These are phyloP conservation scores for Kryptolebias ocellatus DNA, from an alignment of 2,797 vertebrate species.

Conservation along the genomic window DNA sequence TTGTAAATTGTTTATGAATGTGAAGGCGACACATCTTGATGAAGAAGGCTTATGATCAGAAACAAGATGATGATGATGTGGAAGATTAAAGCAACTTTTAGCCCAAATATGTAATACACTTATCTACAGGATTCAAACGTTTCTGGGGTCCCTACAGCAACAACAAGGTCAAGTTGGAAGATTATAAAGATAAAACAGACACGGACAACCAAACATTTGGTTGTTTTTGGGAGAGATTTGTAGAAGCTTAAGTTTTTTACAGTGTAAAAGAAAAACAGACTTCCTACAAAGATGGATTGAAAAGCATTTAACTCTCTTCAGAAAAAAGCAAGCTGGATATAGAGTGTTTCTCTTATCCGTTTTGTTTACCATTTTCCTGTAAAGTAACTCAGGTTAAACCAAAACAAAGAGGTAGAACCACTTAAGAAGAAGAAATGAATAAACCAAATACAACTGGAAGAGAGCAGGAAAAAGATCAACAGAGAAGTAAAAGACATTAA, in stretches of 20 bases:
- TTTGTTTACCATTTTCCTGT: slow-evolving; percentile 60
- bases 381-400: slow-evolving; percentile 49
- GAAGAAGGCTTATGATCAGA: neutral
- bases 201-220: neutral
- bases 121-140: neutral
- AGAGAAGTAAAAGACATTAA: slow-evolving; percentile 44
- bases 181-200: neutral
- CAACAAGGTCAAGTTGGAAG: neutral
- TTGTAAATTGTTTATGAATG: neutral
- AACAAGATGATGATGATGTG: neutral
- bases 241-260: slow-evolving; percentile 44
- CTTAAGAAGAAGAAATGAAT: slow-evolving; percentile 53
- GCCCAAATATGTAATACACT: neutral
- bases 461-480: slow-evolving; percentile 54
- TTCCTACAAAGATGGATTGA: slow-evolving; percentile 35
- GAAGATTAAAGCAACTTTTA: neutral
- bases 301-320: slow-evolving; percentile 32
- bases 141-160: neutral
- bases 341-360: slow-evolving; percentile 41
- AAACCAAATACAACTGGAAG: slow-evolving; percentile 44
- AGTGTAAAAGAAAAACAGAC: slow-evolving; percentile 44
- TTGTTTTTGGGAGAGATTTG: neutral
- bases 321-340: slow-evolving; percentile 30
- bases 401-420: slow-evolving; percentile 67
- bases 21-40: neutral